Percentiles rank a stretch among this genome's conserved stretches.
phyloP scores from a whole-genome alignment of 2,888 invertebrate species.

The Ichneumoninae sp. region DNA sequence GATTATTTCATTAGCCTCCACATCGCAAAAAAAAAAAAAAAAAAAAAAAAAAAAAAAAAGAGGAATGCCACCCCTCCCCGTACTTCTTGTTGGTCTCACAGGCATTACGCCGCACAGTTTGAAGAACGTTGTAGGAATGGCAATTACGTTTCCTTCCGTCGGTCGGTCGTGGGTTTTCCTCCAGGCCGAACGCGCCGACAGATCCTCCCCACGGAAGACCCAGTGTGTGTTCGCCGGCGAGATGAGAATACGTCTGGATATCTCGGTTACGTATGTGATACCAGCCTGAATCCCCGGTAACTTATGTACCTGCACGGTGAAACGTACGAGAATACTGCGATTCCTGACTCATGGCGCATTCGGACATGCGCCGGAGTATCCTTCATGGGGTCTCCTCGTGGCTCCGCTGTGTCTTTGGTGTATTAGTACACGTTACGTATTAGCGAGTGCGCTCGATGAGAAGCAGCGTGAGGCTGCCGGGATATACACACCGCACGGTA shows the following conservation, averaged over 20 bases:
- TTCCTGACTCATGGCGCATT: conserved; percentile 36
- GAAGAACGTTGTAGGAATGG: conserved; percentile 21
- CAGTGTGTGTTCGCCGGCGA: conserved; percentile 7
- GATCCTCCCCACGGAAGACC: conserved; percentile 3
- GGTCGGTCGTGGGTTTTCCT: conserved; percentile 31
- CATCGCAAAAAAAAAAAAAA: not conserved
- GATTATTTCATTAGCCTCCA: not conserved
- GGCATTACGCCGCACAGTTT: conserved; percentile 22
- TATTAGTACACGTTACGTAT: conserved; percentile 49
- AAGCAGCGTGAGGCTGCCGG: conserved; percentile 33
- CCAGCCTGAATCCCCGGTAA: conserved; percentile 38
- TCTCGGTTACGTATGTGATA: conserved; percentile 49
- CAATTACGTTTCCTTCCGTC: conserved; percentile 59
- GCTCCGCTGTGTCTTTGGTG: conserved; percentile 23
- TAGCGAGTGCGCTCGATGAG: conserved; percentile 34
- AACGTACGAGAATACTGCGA: conserved; percentile 34
- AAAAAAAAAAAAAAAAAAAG: too few species aligned
- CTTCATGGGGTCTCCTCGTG: not conserved
- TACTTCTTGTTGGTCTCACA: conserved; percentile 26
- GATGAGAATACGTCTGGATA: conserved; percentile 54
- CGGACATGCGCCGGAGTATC: conserved; percentile 16
- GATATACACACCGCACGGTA: not conserved
- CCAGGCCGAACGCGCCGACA: conserved; percentile 41
- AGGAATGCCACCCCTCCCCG: too few species aligned
- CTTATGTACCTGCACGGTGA: conserved; percentile 20